A percentile compares a stretch with the other conserved stretches of the same genome.
These are phyloP conservation scores for Vidua chalybeata DNA, from an alignment of 2,113 vertebrate species.

Conservation along the genomic window DNA sequence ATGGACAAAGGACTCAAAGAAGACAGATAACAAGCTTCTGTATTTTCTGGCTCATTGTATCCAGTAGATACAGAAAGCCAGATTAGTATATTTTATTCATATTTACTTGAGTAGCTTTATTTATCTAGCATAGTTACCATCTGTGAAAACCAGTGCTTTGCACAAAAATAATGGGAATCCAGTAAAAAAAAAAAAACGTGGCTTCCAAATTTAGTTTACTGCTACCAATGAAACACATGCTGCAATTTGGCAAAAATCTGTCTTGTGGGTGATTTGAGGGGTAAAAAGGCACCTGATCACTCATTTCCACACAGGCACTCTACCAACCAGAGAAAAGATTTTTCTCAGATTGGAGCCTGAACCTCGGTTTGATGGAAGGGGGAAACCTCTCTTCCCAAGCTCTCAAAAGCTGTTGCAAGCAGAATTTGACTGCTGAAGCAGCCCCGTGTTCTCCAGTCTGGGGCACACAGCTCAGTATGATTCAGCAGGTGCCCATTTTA, in stretches of 20 bases:
- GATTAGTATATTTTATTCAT: neutral
- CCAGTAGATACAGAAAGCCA: neutral
- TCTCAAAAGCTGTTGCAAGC: neutral
- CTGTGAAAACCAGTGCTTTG: neutral
- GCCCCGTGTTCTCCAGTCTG: neutral
- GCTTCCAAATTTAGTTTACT: neutral
- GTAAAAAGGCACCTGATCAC: neutral
- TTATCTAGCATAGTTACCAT: neutral
- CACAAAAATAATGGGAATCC: neutral
- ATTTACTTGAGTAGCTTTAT: neutral
- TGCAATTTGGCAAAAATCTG: neutral
- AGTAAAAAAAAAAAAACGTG: neutral
- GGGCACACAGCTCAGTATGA: neutral
- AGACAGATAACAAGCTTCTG: neutral
- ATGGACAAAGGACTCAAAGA: neutral
- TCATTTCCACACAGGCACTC: neutral
- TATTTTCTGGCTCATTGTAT: neutral
- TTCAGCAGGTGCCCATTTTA: neutral
- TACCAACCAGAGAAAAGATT: neutral
- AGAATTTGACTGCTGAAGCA: neutral
- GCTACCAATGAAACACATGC: neutral
- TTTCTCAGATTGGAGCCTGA: neutral
- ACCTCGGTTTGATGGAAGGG: neutral
- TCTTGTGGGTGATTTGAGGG: neutral
- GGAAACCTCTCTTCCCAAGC: neutral